These are phyloP conservation scores for Acleris emargana DNA, from an alignment of 2,888 invertebrate species.

Conservation along the genomic window DNA sequence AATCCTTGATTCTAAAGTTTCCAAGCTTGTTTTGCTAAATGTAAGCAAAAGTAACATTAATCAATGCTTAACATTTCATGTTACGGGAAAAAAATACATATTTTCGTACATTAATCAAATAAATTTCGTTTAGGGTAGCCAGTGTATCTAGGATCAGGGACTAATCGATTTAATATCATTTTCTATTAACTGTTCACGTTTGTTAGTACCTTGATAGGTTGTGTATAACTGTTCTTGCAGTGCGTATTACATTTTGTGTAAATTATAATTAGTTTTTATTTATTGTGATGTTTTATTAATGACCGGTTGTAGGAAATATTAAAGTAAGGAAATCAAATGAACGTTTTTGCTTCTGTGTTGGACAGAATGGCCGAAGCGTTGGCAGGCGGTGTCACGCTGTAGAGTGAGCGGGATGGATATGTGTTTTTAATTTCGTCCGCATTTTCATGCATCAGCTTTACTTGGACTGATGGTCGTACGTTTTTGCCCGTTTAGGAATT, in stretches of 20 bases:
- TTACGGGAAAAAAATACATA: constrained; percentile 44
- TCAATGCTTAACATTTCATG: constrained; percentile 48
- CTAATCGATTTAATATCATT: constrained; percentile 40
- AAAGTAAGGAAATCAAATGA: constrained; percentile 34
- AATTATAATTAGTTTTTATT: constrained; percentile 62
- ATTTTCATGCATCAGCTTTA: constrained; percentile 32
- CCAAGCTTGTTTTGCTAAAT: constrained; percentile 47
- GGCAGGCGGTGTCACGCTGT: constrained; percentile 8
- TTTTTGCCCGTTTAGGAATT: constrained; percentile 5
- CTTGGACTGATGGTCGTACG: constrained; percentile 22
- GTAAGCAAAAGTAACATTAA: constrained; percentile 42
- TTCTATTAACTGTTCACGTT: constrained; percentile 41
- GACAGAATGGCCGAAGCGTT: constrained; percentile 30
- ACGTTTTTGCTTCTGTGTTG: constrained; percentile 20
- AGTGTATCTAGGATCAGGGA: constrained; percentile 42
- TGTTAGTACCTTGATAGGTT: constrained; percentile 56
- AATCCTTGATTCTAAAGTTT: constrained; percentile 55
- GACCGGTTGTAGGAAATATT: constrained; percentile 34
- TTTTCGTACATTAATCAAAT: constrained; percentile 45
- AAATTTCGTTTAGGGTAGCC: constrained; percentile 28
- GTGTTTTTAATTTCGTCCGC: constrained; percentile 37
- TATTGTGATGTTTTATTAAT: constrained; percentile 67
- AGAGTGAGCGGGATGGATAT: constrained; percentile 35
- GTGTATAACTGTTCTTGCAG: constrained; percentile 58
- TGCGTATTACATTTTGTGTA: constrained; percentile 53